These are phyloP conservation scores for Gila robusta DNA, from an alignment of 2,797 vertebrate species.

Conservation along the genomic window DNA sequence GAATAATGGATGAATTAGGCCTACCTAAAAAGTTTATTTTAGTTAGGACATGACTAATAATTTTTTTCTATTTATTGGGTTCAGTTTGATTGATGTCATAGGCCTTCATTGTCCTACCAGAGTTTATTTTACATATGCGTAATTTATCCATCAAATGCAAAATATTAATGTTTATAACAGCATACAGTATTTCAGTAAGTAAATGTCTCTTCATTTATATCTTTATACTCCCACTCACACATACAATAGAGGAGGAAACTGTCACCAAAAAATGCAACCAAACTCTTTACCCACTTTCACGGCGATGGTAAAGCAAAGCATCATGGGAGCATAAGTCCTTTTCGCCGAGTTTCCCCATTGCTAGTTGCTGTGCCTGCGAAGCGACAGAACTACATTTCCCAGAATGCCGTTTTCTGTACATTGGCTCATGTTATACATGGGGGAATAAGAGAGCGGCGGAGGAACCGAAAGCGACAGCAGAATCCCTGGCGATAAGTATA, in stretches of 20 bases:
- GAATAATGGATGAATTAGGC: background rate
- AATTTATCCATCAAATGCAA: background rate
- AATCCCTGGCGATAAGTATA: conserved; percentile 54
- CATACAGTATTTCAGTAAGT: background rate
- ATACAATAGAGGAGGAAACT: conserved; percentile 31
- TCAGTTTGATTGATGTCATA: conserved; percentile 38
- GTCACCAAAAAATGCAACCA: conserved; percentile 55
- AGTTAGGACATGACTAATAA: background rate
- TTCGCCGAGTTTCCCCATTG: background rate
- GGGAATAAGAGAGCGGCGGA: conserved; percentile 75
- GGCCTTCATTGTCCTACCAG: conserved; percentile 2
- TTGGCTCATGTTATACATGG: conserved; percentile 73
- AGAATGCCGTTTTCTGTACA: conserved; percentile 68
- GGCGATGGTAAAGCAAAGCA: conserved; percentile 48
- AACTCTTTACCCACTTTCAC: conserved; percentile 58
- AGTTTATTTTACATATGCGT: background rate
- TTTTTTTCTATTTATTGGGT: conserved; percentile 14
- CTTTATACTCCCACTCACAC: background rate
- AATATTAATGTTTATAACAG: background rate
- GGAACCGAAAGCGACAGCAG: conserved; percentile 62
- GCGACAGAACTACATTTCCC: conserved; percentile 68
- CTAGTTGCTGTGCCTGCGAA: background rate
- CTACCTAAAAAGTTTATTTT: background rate
- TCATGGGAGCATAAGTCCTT: conserved; percentile 69
- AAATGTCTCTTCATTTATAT: background rate